phyloP scores from a whole-genome alignment of 2,113 vertebrate genomes.

The Fregata magnificens region DNA sequence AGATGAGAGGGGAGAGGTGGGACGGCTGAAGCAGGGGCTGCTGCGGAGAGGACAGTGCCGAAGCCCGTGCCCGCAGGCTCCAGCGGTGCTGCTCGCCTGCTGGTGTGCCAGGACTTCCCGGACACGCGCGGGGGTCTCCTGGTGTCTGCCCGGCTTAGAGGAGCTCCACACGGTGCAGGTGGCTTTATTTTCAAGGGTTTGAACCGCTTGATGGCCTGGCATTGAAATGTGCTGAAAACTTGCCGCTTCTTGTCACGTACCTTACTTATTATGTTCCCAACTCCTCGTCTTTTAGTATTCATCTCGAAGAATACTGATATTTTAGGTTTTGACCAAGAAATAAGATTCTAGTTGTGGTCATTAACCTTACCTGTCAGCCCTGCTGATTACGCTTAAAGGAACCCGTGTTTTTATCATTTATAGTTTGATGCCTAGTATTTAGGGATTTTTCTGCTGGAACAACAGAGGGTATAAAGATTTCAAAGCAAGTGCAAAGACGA shows the following conservation, averaged over 20 bases:
- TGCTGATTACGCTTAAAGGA: not conserved
- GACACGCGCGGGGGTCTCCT: fast-evolving
- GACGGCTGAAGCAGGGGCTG: not conserved
- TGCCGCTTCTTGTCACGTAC: not conserved
- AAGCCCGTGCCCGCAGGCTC: fast-evolving
- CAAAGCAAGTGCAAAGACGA: not conserved
- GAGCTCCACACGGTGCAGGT: no score
- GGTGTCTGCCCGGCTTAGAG: not conserved
- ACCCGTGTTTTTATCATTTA: not conserved
- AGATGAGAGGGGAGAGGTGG: no score
- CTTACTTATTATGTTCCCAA: fast-evolving
- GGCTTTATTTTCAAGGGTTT: not conserved
- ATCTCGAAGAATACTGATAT: not conserved
- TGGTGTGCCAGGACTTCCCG: no score
- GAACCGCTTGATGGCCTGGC: not conserved
- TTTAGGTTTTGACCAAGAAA: not conserved
- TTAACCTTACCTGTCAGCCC: not conserved
- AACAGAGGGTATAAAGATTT: not conserved
- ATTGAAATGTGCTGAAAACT: fast-evolving
- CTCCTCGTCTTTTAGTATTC: not conserved
- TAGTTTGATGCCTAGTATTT: not conserved
- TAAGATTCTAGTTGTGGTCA: not conserved
- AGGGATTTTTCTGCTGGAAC: not conserved
- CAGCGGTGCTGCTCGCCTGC: not conserved
- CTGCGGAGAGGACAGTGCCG: not conserved